A percentile compares a stretch with the other conserved stretches of the same genome.
Evolutionary conservation across 2,797 vertebrate species (phyloP).

Genomic region (Brotula barbata): DNA sequence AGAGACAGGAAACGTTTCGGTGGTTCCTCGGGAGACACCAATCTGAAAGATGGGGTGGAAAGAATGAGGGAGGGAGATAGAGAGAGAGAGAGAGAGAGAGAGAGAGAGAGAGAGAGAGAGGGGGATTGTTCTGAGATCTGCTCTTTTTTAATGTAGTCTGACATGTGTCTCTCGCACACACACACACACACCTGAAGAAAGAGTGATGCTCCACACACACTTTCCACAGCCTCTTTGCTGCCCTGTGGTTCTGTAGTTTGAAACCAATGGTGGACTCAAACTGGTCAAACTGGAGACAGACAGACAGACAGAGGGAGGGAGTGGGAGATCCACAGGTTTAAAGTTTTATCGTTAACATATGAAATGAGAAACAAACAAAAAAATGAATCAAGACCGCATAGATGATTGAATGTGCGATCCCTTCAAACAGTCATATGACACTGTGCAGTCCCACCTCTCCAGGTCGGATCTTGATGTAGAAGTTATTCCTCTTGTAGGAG

Average conservation of each 20-base stretch:
- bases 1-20: conserved; percentile 68
- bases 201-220: conserved; percentile 98
- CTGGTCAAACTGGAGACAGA: conserved; percentile 88
- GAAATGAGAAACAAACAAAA: too few species aligned
- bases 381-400: too few species aligned
- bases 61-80: background rate
- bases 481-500: conserved; percentile 98
- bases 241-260: conserved; percentile 93
- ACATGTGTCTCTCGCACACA: background rate
- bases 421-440: background rate
- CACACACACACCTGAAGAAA: conserved; percentile 88
- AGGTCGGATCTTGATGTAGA: conserved; percentile 97
- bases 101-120: background rate
- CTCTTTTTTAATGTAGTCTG: background rate
- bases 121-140: too few species aligned
- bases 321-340: too few species aligned
- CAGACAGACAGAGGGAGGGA: background rate
- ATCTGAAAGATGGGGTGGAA: conserved; percentile 33
- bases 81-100: background rate
- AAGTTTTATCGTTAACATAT: too few species aligned
- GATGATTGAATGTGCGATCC: too few species aligned
- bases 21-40: conserved; percentile 70
- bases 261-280: conserved; percentile 98
- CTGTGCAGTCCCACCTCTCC: conserved; percentile 82
- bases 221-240: conserved; percentile 97